These are phyloP conservation scores for Luperina testacea DNA, from an alignment of 2,888 invertebrate genomes.

Conservation along the genomic window DNA sequence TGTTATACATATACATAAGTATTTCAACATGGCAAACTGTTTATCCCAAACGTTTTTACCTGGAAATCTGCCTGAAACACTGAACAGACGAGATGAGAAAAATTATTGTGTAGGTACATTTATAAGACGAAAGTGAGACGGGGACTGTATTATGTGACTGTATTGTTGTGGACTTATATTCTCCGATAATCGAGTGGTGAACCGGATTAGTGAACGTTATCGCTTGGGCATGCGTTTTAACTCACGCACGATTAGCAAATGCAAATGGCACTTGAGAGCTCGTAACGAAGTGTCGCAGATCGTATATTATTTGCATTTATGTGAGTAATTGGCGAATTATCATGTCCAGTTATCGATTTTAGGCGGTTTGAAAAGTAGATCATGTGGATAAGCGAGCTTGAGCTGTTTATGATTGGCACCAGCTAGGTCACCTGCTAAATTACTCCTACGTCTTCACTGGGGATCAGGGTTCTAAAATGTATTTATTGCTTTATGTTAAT, in stretches of 20 bases:
- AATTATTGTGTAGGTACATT: constrained; percentile 45
- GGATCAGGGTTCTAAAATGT: neutral
- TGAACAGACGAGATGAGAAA: constrained; percentile 60
- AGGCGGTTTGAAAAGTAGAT: constrained; percentile 19
- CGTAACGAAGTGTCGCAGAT: constrained; percentile 34
- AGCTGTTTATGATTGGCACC: neutral
- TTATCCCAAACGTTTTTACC: constrained; percentile 60
- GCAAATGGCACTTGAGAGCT: constrained; percentile 41
- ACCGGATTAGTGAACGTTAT: constrained; percentile 55
- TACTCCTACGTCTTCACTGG: constrained; percentile 20
- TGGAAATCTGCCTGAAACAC: constrained; percentile 54
- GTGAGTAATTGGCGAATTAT: constrained; percentile 16
- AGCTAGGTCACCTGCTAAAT: constrained; percentile 2
- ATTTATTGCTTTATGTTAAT: neutral
- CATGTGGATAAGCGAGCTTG: neutral
- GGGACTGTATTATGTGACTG: neutral
- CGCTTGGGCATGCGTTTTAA: constrained; percentile 50
- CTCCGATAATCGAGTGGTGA: constrained; percentile 50
- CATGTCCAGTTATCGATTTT: constrained; percentile 26
- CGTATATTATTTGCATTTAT: constrained; percentile 30
- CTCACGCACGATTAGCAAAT: constrained; percentile 57
- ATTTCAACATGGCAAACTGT: constrained; percentile 45
- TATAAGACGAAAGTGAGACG: constrained; percentile 45
- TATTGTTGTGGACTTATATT: constrained; percentile 54
- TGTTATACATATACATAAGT: constrained; percentile 6